Percentiles rank a stretch among this genome's conserved stretches.
These are phyloP conservation scores for Synergus umbraculus DNA, from an alignment of 2,888 invertebrate genomes.

Conservation along the genomic window DNA sequence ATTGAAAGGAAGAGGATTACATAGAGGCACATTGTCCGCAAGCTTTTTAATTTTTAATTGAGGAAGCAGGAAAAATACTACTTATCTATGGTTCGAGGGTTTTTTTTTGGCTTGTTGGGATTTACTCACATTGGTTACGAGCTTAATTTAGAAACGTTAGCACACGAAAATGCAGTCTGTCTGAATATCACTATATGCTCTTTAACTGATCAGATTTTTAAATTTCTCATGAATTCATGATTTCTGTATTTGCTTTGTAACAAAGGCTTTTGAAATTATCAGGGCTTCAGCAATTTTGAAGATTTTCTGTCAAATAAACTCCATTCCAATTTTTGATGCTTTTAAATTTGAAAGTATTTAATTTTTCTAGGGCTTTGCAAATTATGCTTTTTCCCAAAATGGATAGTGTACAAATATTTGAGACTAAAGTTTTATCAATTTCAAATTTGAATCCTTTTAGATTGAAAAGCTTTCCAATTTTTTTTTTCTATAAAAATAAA, in stretches of 20 bases:
- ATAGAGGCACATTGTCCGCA: neutral
- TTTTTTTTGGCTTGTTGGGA: constrained; percentile 24
- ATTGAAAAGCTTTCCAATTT: too few species aligned
- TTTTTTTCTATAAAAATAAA: too few species aligned
- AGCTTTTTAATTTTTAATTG: constrained; percentile 33
- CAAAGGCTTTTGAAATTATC: neutral
- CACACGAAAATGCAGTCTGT: constrained; percentile 17
- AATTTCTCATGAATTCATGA: neutral
- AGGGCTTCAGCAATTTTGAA: neutral
- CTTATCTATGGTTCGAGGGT: constrained; percentile 10
- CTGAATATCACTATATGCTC: constrained; percentile 27
- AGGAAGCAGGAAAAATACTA: neutral
- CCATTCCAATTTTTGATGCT: too few species aligned
- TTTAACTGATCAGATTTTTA: neutral
- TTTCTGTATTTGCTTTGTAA: neutral
- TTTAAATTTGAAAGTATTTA: too few species aligned
- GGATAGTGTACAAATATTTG: too few species aligned
- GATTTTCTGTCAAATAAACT: neutral
- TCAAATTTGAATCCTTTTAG: too few species aligned
- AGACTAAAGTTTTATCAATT: too few species aligned
- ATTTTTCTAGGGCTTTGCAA: too few species aligned
- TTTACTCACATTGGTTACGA: constrained; percentile 22
- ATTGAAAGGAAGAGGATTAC: constrained; percentile 24
- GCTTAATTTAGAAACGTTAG: constrained; percentile 18
- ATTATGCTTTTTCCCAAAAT: too few species aligned